Evolutionary conservation across 2,888 invertebrate species (phyloP).

Genomic region (Chrysomela aeneicollis): DNA sequence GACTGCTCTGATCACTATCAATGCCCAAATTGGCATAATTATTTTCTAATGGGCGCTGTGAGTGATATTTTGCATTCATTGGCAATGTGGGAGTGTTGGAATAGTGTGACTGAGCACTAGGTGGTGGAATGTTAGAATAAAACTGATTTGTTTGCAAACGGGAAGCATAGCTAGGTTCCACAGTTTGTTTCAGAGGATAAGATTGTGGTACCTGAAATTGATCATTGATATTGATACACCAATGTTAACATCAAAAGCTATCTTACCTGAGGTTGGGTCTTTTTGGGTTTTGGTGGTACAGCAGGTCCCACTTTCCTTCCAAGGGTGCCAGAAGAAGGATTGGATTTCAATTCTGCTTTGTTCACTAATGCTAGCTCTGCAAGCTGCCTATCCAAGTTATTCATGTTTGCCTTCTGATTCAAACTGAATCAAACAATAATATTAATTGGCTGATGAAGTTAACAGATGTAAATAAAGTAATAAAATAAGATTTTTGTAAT

Average conservation of each 20-base stretch:
- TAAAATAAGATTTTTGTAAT: constrained; percentile 30
- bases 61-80: constrained; percentile 37
- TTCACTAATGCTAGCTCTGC: constrained; percentile 72
- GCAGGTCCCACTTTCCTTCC: constrained; percentile 77
- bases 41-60: constrained; percentile 39
- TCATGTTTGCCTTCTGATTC: constrained; percentile 57
- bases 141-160: constrained; percentile 66
- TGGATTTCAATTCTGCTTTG: constrained; percentile 58
- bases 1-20: constrained; percentile 33
- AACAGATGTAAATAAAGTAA: constrained; percentile 25
- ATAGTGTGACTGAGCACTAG: constrained; percentile 56
- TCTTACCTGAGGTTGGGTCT: constrained; percentile 67
- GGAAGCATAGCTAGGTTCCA: constrained; percentile 79
- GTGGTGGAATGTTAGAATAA: constrained; percentile 59
- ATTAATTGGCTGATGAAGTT: constrained; percentile 1
- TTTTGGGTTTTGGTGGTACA: constrained; percentile 83
- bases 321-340: constrained; percentile 54
- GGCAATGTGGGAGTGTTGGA: constrained; percentile 51
- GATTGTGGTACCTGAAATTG: constrained; percentile 76
- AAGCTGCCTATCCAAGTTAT: constrained; percentile 75
- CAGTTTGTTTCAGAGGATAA: constrained; percentile 72
- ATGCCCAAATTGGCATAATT: constrained; percentile 51
- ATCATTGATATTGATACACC: constrained; percentile 44
- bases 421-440: constrained; percentile 7
- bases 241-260: constrained; percentile 36